Evolutionary conservation across 2,888 invertebrate genomes (phyloP), one percentile per base, ranked within the genome.

Genomic region (Nasonia oneida): DNA sequence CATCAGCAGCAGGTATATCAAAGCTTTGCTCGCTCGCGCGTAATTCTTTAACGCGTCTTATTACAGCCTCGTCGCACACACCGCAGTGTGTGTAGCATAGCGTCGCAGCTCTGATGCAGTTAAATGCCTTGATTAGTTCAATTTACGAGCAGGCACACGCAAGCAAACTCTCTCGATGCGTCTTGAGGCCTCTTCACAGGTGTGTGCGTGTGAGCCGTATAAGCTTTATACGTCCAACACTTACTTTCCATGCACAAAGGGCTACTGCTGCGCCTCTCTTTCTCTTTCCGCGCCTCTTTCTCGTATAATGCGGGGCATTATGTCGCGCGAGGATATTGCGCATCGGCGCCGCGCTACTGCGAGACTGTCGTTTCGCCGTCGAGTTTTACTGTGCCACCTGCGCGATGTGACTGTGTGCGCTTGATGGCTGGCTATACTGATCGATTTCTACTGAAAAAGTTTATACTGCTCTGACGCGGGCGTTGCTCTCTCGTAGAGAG

Each of bases 41-140:
- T 70, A 70, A 79, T 79, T 70, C 70, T 70, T 70, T 79, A 18
- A 70, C 70, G 50, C 67, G n/a, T 79, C 79, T 70, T 79, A 79
- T 79, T 79, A 70, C 64, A 57, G 57, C 15, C 33, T 42, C 53
- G 18, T n/a, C n/a, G 42, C 71, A 2, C 3, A 23, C 12, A 14
- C 15, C 29, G 23, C 2, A 47, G 4, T 14, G 2, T 10, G 64
- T 18, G 39, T 90, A 90, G 87, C 78, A 84, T 86, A 83, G 39
- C 73, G 23, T 76, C 61, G 83, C 33, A 80, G 33, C 39, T 37
- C 37, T 37, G 37, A 37, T 42, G 12, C 47, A 91, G 91, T 92
- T 91, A 91, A 91, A 92, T 91, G 91, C 89, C 90, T 91, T 91
- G 92, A 92, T 92, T 92, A 92, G 91, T 90, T 91, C 88, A 87